A percentile compares a stretch with the other conserved stretches of the same genome.
Conservation (phyloP, 2,888 invertebrate species). For the Cryptophagus acutangulus region DNA sequence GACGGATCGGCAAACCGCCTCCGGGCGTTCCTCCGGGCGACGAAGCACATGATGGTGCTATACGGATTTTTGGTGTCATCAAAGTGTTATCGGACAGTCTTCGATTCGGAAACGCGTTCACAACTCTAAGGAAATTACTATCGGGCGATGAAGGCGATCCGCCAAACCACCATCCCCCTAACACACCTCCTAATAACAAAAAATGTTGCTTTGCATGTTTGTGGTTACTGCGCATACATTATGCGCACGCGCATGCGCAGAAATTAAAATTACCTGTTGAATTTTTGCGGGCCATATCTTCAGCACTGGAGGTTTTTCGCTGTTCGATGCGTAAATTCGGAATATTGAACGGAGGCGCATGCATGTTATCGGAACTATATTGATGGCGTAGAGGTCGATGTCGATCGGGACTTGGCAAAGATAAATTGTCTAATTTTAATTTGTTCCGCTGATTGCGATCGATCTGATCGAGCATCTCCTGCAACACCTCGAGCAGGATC, state of each 20-base stretch:
- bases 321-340: constrained; percentile 83
- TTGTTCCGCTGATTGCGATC: constrained; percentile 85
- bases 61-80: constrained; percentile 84
- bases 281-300: constrained; percentile 86
- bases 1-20: constrained; percentile 74
- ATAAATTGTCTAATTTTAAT: constrained; percentile 76
- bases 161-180: constrained; percentile 80
- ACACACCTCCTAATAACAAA: constrained; percentile 49
- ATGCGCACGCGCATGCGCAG: too few species aligned
- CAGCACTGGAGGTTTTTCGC: constrained; percentile 84
- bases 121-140: constrained; percentile 81
- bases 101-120: constrained; percentile 74
- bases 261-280: constrained; percentile 59
- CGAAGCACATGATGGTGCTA: constrained; percentile 84
- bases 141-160: constrained; percentile 79
- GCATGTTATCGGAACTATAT: constrained; percentile 82
- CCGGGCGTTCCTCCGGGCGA: constrained; percentile 70
- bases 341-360: constrained; percentile 78
- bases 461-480: constrained; percentile 88
- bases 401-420: constrained; percentile 70
- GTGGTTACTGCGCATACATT: too few species aligned
- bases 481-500: constrained; percentile 73
- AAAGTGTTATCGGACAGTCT: constrained; percentile 88
- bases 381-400: constrained; percentile 73
- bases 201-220: background rate